These are phyloP conservation scores for Macropodus opercularis DNA, from an alignment of 2,797 vertebrate genomes.

Conservation along the genomic window DNA sequence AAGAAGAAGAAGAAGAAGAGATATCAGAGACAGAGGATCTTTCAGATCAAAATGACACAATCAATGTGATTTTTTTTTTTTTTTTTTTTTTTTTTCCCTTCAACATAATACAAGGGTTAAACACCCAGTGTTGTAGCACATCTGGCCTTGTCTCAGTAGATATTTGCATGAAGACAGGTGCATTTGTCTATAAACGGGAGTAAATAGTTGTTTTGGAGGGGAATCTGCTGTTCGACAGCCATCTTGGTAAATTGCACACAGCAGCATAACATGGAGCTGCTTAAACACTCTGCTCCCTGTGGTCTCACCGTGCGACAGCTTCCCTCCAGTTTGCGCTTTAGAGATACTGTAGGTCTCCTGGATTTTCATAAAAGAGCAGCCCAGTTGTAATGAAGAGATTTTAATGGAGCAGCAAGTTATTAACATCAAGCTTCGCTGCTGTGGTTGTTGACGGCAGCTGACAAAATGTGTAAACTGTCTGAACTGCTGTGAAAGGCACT, in stretches of 20 bases:
- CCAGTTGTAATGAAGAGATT: conserved; percentile 57
- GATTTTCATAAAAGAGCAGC: conserved; percentile 54
- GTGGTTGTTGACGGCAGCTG: conserved; percentile 47
- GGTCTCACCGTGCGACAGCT: conserved; percentile 54
- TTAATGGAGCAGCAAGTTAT: conserved; percentile 63
- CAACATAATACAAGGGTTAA: too few relatives aligned
- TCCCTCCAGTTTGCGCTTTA: conserved; percentile 63
- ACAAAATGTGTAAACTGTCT: conserved; percentile 39
- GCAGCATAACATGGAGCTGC: conserved; percentile 61
- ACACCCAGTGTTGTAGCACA: too few relatives aligned
- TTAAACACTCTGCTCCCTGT: conserved; percentile 63
- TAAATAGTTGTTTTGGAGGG: conserved; percentile 63
- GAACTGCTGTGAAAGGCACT: conserved; percentile 31
- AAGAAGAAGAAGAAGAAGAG: too few relatives aligned
- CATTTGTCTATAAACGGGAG: conserved; percentile 46
- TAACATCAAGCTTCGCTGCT: conserved; percentile 54
- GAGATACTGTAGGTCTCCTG: conserved; percentile 65
- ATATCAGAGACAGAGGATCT: too few relatives aligned
- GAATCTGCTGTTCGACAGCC: conserved; percentile 59
- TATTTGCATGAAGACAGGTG: conserved; percentile 17
- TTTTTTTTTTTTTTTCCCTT: too few relatives aligned
- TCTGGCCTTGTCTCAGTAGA: conserved; percentile 24
- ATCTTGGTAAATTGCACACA: conserved; percentile 65
- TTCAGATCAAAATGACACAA: too few relatives aligned
- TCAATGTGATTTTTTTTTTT: too few relatives aligned